Evolutionary conservation across 2,888 invertebrate genomes (phyloP), one percentile per base, ranked within the genome.

Genomic region (Thera obeliscata): DNA sequence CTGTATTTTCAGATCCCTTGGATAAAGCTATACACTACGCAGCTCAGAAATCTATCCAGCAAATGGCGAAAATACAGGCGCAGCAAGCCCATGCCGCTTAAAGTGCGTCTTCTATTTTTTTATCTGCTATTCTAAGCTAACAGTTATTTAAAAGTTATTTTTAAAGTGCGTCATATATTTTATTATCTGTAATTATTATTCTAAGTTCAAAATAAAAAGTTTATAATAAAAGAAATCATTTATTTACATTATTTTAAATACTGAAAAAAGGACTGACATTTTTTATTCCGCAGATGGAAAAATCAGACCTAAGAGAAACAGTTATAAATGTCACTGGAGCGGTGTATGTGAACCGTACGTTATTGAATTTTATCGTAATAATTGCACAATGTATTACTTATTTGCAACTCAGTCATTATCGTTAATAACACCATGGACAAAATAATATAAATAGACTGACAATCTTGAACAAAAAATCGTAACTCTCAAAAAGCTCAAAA

Each of bases 11-110:
- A 97, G 97, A 97, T 93, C 95, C 96, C 82, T 84, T 98, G 80
- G 97, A 98, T 52, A 91, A 95, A 33, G 95, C 95, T 69, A 96
- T 97, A 64, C 97, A 97, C 83, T 95, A 95, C 81, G 96, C 97
- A 9, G 97, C 97, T 2, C 93, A 95, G 48, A 97, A 96, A 80
- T 95, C 95, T 54, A 87, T 97, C 41, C 94, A 96, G 78, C 95
- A 94, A 76, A 85, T 91, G 80, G 86, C 91, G 2, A 94, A 94
- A 72, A 69, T 87, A 9, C 81, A 84, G 57, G 85, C 87, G 0
- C 82, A 83, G n/a, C 86, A 89, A 56, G 87, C 86, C 0, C 81
- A 85, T 56, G 87, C 88, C 0, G 89, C 82, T 3, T 89, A 81
- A 85, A 65, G 71, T 67, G 41, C 55, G 58, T 62, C 59, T 57